Base-by-base conservation (phyloP, 2,113 vertebrate species). In the Rhinoderma darwinii region DNA sequence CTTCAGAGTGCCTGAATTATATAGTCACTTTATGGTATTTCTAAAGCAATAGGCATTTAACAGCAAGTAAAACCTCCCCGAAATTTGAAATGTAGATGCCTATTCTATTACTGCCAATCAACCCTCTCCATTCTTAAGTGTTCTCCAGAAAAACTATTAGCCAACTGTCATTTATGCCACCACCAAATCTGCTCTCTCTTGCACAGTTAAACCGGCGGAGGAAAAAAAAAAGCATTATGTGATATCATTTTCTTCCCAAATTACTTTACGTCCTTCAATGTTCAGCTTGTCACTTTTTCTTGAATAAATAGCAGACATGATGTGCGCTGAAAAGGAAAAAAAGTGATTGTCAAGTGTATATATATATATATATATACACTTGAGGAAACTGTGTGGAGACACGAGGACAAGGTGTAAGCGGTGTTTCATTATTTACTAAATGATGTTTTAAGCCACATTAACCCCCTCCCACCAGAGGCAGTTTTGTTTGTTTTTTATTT, bases 91-190 rank as follows among this genome's bases (percentile, higher is more conserved):
- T 87, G 86, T 82, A 87, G 86, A 82, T 87, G 86, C 78, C 86
- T 72, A 82, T 87, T 87, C 86, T 87, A 75, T 87, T 87, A 82
- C 86, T 87, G 86, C 86, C 86, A 87, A 87, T 87, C 86, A 87
- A 61, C 86, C 68, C 41, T 75, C 72, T 82, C 70, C 78, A 74
- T 75, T 82, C 76, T 75, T 87, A 87, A 87, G 86, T 87, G 86
- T 87, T 87, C 85, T 87, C 86, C 68, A 82, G 79, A 87, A 87
- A 82, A 87, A 87, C 86, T 80, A 87, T 87, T 87, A 87, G 78
- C 86, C 86, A 87, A 82, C 86, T 87, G 86, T 87, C 86, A 87
- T 63, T 87, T 87, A 82, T 87, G 68, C 78, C 79, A 75, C 86
- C 80, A 87, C 56, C 72, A 72, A 82, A 82, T 87, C 86, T 63